Base-by-base conservation (phyloP, 1,140 invertebrate genomes). In the Antheraea pernyi region DNA sequence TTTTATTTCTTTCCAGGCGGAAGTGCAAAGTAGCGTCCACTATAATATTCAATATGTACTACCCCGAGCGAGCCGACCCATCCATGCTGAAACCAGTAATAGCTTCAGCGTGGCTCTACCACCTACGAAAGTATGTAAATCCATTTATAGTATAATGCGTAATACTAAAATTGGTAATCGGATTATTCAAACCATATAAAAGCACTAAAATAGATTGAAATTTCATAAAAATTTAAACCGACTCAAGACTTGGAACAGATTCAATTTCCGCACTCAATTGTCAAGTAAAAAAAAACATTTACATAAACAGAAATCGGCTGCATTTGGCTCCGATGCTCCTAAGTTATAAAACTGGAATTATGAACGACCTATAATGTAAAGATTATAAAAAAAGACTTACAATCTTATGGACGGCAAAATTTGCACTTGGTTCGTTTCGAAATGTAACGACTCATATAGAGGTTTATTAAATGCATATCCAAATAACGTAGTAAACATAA, bases 291-390 rank as follows among this genome's bases (percentile, higher is more conserved):
- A n/a, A 36, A 37, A 69, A 72, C 66, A 68, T 68, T 71, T 65
- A 65, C 64, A 65, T 71, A 71, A 75, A 77, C 77, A 76, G 65
- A 81, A 78, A 80, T 78, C 69, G 76, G 73, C 73, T 73, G 68
- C 74, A 76, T 80, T 82, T 72, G 75, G 75, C 79, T 77, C 78
- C 83, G 79, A 79, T 85, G 80, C 80, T 85, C 76, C 80, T 83
- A 85, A 79, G 75, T 81, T 76, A 78, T 81, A 81, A 73, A 76
- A 79, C 77, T 80, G 73, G 76, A 76, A 80, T 80, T 78, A 59
- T 64, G 73, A 72, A 62, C 67, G 69, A 30, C 22, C 1, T 30
- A 30, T 30, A 30, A 30, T 30, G 1, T 30, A 30, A 30, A 30
- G 22, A 30, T 30, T 30, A 4, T 30, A 30, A 30, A 30, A 30